Conservation (phyloP, 2,888 invertebrate genomes). For the Bellardia pandia region DNA sequence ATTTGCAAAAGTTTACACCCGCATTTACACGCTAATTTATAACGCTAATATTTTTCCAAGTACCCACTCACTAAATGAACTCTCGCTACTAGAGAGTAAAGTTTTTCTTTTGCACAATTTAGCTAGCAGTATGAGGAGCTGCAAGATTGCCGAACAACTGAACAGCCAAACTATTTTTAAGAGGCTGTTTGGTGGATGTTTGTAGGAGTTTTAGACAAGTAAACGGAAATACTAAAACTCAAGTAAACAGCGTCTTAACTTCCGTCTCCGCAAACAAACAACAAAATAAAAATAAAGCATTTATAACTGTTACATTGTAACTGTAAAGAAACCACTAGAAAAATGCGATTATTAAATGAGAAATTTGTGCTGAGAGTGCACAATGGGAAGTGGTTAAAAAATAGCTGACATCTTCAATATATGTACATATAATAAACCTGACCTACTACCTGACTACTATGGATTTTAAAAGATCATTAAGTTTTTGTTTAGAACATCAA, state of each 20-base stretch:
- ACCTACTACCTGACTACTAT: too few species aligned
- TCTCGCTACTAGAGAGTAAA: slow-evolving; percentile 34
- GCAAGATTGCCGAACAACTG: neutral
- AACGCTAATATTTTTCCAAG: slow-evolving; percentile 50
- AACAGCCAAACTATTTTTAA: slow-evolving; percentile 53
- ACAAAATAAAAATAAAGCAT: too few species aligned
- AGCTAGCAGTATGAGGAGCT: too few species aligned
- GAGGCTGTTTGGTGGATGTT: slow-evolving; percentile 6
- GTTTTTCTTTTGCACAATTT: slow-evolving; percentile 2
- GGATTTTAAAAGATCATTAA: too few species aligned
- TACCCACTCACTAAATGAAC: slow-evolving; percentile 52
- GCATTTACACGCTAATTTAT: slow-evolving; percentile 65
- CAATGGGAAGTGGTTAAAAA: slow-evolving; percentile 4
- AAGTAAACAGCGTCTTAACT: slow-evolving; percentile 64
- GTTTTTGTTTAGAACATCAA: too few species aligned
- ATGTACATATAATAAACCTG: too few species aligned
- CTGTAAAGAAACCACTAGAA: slow-evolving; percentile 10
- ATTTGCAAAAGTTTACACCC: slow-evolving; percentile 44
- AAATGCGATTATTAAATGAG: slow-evolving; percentile 37
- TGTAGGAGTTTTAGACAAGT: slow-evolving; percentile 58
- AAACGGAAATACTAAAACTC: slow-evolving; percentile 72
- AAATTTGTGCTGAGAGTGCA: slow-evolving; percentile 12
- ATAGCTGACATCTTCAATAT: too few species aligned
- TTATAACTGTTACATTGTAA: slow-evolving; percentile 26
- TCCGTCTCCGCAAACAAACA: slow-evolving; percentile 59